phyloP scores from a whole-genome alignment of 1,140 invertebrate genomes.

The Aphidius gifuensis region DNA sequence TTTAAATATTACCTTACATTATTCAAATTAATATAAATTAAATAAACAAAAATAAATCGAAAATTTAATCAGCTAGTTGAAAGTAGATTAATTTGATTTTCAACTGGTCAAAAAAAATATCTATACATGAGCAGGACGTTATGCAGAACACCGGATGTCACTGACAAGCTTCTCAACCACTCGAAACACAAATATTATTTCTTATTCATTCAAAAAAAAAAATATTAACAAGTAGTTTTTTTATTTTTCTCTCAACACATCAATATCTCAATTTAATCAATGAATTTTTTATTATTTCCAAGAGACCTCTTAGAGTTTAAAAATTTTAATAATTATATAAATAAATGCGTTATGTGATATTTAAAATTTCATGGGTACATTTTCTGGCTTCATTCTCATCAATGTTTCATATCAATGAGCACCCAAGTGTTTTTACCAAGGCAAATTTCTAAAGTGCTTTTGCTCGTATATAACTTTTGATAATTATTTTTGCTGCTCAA shows the following conservation, averaged over 20 bases:
- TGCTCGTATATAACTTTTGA: constrained; percentile 48
- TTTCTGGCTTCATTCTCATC: constrained; percentile 32
- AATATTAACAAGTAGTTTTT: too few species aligned
- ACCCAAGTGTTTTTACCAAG: constrained; percentile 27
- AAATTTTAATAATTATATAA: not conserved
- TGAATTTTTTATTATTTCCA: not conserved
- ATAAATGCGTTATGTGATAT: too few species aligned
- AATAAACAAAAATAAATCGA: too few species aligned
- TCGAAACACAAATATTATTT: constrained; percentile 11
- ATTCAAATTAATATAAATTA: too few species aligned
- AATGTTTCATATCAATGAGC: constrained; percentile 45
- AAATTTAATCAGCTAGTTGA: too few species aligned
- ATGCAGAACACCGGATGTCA: constrained; percentile 53
- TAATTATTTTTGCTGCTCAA: constrained; percentile 19
- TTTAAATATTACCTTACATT: not conserved
- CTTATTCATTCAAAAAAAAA: too few species aligned
- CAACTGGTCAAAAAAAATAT: too few species aligned
- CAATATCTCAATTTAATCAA: too few species aligned
- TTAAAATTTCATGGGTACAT: too few species aligned
- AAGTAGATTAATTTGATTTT: not conserved
- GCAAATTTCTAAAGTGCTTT: constrained; percentile 53
- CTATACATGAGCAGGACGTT: constrained; percentile 36
- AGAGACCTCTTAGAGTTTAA: not conserved
- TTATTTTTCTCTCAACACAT: too few species aligned
- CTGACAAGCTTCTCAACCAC: constrained; percentile 45